Conservation (phyloP, 2,888 invertebrate genomes). For the Tholera decimalis region DNA sequence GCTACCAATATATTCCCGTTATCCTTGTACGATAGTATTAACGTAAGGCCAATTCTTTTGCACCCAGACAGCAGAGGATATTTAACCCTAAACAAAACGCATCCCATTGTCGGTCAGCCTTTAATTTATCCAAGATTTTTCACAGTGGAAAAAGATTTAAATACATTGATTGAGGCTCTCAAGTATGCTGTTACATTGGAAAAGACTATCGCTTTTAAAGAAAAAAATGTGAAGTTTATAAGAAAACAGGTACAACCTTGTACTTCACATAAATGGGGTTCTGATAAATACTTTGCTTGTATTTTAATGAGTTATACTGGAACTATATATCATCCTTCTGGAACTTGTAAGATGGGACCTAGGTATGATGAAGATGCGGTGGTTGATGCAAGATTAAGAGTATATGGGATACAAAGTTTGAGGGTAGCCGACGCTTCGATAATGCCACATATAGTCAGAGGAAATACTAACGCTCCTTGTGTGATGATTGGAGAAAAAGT, state of each 20-base stretch:
- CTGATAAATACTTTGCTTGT: constrained; percentile 93
- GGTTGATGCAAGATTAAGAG: constrained; percentile 78
- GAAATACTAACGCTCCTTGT: constrained; percentile 95
- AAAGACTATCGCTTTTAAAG: constrained; percentile 89
- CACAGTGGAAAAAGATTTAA: constrained; percentile 91
- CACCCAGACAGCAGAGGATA: constrained; percentile 92
- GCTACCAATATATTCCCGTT: constrained; percentile 87
- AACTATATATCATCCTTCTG: constrained; percentile 88
- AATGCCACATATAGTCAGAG: constrained; percentile 95
- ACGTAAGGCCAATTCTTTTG: constrained; percentile 92
- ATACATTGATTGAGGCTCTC: constrained; percentile 92
- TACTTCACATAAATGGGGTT: constrained; percentile 88
- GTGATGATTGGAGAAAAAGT: constrained; percentile 95
- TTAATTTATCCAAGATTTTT: constrained; percentile 94
- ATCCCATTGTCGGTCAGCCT: constrained; percentile 93
- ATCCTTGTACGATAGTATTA: constrained; percentile 92
- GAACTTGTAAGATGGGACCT: constrained; percentile 86
- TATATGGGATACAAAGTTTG: constrained; percentile 83
- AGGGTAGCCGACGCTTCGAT: constrained; percentile 95
- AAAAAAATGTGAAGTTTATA: constrained; percentile 90
- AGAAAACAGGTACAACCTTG: constrained; percentile 91
- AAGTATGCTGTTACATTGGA: constrained; percentile 91
- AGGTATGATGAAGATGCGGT: constrained; percentile 80
- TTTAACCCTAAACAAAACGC: constrained; percentile 91
- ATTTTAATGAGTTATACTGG: constrained; percentile 91